phyloP scores from a whole-genome alignment of 2,113 vertebrate species.

The Amazona guildingii region DNA sequence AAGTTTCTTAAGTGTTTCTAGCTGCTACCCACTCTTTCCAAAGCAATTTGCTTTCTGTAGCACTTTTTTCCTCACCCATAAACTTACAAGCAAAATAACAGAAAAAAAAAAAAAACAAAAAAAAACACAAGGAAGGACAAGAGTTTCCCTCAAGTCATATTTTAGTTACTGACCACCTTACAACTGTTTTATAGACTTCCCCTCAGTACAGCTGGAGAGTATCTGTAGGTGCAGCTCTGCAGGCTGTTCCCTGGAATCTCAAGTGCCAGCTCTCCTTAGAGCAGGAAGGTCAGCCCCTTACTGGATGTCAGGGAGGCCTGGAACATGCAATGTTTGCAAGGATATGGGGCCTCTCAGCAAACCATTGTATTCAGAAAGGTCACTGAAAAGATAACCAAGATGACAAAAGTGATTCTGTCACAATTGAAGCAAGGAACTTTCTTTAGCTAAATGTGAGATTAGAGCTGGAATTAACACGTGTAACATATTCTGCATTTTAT shows the following conservation, averaged over 20 bases:
- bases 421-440: not conserved
- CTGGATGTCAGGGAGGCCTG: not conserved
- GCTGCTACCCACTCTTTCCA: not conserved
- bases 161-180: not conserved
- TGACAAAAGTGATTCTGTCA: not conserved
- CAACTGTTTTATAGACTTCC: not conserved
- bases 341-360: not conserved
- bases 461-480: not conserved
- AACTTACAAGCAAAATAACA: not conserved
- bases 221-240: not conserved
- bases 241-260: not conserved
- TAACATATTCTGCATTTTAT: not conserved
- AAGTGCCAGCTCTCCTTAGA: not conserved
- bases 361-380: not conserved
- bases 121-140: not conserved
- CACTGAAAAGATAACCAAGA: not conserved
- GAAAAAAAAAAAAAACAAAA: not conserved
- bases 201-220: not conserved
- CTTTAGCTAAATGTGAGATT: not conserved
- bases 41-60: not conserved
- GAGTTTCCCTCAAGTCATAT: not conserved
- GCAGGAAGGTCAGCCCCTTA: not conserved
- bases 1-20: conserved; percentile 11
- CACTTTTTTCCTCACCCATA: not conserved
- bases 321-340: not conserved